phyloP scores from a whole-genome alignment of 2,113 vertebrate species.

The Anser cygnoides region DNA sequence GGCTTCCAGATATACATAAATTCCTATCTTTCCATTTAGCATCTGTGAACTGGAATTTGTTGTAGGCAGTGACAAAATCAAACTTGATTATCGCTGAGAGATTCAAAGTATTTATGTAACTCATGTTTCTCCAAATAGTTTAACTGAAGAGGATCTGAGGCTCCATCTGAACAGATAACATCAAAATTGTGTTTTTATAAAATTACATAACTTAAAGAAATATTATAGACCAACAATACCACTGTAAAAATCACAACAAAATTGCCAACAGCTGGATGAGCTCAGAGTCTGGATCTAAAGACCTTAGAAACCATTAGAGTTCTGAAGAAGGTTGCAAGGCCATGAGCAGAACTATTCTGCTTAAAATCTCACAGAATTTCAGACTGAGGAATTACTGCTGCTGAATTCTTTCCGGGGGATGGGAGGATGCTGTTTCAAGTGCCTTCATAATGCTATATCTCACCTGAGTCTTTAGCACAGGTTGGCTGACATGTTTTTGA shows the following conservation, averaged over 20 bases:
- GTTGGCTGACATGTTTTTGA: background rate
- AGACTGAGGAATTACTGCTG: background rate
- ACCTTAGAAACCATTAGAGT: rapidly evolving
- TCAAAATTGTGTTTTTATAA: background rate
- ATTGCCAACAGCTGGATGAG: background rate
- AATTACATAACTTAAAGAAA: background rate
- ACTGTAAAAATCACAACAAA: background rate
- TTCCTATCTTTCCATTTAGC: background rate
- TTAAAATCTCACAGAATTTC: background rate
- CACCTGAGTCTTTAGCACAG: background rate
- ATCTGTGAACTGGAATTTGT: background rate
- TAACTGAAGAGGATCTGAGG: background rate
- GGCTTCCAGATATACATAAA: background rate
- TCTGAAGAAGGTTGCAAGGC: background rate
- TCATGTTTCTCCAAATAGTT: background rate
- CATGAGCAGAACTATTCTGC: background rate
- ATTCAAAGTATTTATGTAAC: background rate
- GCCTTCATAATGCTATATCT: background rate
- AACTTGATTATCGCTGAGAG: background rate
- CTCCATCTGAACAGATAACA: background rate
- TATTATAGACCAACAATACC: background rate
- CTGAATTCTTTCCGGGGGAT: background rate
- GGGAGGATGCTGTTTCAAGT: background rate
- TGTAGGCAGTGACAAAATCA: background rate
- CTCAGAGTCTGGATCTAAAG: background rate